phyloP scores from a whole-genome alignment of 2,797 vertebrate species.

The Molossus molossus region DNA sequence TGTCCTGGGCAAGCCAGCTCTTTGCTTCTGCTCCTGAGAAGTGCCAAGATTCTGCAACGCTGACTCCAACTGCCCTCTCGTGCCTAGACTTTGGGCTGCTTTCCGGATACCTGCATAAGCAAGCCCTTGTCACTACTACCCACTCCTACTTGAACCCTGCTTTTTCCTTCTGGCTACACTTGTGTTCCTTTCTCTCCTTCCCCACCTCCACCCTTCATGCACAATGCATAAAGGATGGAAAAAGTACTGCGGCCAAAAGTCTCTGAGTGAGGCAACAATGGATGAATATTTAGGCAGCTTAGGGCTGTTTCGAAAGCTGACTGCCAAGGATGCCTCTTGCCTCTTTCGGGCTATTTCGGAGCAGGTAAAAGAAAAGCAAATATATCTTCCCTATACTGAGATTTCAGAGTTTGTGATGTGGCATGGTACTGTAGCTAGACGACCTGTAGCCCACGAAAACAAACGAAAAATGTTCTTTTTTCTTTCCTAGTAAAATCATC shows the following conservation, averaged over 20 bases:
- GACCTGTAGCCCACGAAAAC: background rate
- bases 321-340: constrained; percentile 96
- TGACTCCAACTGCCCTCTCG: constrained; percentile 76
- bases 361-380: constrained; percentile 91
- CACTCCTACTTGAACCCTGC: constrained; percentile 54
- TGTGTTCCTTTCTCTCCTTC: constrained; percentile 20
- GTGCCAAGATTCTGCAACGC: constrained; percentile 71
- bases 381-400: constrained; percentile 54
- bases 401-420: constrained; percentile 59
- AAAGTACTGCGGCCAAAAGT: constrained; percentile 93
- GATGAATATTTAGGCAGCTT: constrained; percentile 96
- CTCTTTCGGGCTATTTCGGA: constrained; percentile 97
- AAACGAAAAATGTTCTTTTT: background rate
- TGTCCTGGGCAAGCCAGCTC: constrained; percentile 61
- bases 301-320: constrained; percentile 96
- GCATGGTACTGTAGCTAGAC: constrained; percentile 26
- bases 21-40: constrained; percentile 78
- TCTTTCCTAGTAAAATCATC: constrained; percentile 34
- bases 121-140: constrained; percentile 66
- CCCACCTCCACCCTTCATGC: constrained; percentile 43
- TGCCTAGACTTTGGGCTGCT: constrained; percentile 73
- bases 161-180: constrained; percentile 59
- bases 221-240: constrained; percentile 96
- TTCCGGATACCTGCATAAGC: constrained; percentile 77
- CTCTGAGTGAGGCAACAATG: constrained; percentile 93